phyloP scores from a whole-genome alignment of 2,113 vertebrate species.

The Gasterosteus nipponicus region DNA sequence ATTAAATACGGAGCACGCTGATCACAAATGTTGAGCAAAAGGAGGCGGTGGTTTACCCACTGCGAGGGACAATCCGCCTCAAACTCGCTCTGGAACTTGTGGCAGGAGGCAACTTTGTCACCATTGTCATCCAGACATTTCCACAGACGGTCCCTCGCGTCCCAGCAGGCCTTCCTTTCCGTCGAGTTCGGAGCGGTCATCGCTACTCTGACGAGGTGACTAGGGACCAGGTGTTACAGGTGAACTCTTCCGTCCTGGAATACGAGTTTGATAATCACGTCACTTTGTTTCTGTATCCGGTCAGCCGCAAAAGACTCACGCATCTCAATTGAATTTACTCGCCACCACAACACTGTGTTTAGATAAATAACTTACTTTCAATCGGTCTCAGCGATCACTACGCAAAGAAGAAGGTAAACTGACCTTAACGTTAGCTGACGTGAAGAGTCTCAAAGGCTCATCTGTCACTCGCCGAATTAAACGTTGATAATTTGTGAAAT shows the following conservation, averaged over 20 bases:
- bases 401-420: background rate
- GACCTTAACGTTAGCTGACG: background rate
- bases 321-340: background rate
- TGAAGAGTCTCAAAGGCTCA: background rate
- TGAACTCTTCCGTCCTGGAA: no score
- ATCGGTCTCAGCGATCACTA: background rate
- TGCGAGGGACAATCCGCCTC: slow-evolving; percentile 88
- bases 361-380: background rate
- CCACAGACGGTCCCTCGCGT: slow-evolving; percentile 89
- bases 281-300: background rate
- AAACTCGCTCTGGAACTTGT: slow-evolving; percentile 80
- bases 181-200: slow-evolving; percentile 89
- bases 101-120: slow-evolving; percentile 79
- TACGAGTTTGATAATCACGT: background rate
- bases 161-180: slow-evolving; percentile 90
- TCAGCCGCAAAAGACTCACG: background rate
- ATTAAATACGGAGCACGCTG: background rate
- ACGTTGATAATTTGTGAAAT: background rate
- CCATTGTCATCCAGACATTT: slow-evolving; percentile 85
- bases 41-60: slow-evolving; percentile 83
- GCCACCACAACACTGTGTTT: background rate
- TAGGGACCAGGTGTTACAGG: no score
- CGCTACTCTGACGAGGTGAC: background rate
- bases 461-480: slow-evolving; percentile 15
- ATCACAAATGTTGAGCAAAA: background rate